A percentile compares a stretch with the other conserved stretches of the same genome.
Conservation (phyloP, 2,797 vertebrate genomes). For the Natrix natrix region DNA sequence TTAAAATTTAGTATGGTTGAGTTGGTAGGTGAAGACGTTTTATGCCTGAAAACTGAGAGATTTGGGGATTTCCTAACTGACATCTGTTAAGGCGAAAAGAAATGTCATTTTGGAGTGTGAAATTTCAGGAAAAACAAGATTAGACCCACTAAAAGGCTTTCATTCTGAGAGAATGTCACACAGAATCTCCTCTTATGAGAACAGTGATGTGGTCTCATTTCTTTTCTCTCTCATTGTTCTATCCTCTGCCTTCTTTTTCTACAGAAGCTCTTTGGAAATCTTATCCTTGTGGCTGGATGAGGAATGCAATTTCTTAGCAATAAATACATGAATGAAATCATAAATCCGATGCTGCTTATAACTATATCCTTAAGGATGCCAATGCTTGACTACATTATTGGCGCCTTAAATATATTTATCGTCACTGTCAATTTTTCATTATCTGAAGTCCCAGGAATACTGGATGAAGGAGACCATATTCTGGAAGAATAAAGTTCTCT, state of each 20-base stretch:
- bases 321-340: neutral
- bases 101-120: too few species aligned
- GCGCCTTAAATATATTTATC: conserved; percentile 21
- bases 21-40: neutral
- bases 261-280: neutral
- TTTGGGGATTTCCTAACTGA: neutral
- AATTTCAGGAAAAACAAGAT: neutral
- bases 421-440: conserved; percentile 31
- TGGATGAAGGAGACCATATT: neutral
- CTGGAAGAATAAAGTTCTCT: neutral
- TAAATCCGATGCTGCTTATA: neutral
- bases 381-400: conserved; percentile 8
- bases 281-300: neutral
- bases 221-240: neutral
- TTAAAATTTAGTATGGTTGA: neutral
- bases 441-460: conserved; percentile 24
- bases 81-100: neutral
- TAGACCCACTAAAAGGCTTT: neutral
- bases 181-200: neutral
- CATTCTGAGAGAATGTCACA: neutral
- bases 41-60: neutral
- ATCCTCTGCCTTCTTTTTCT: neutral
- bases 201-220: neutral
- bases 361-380: neutral
- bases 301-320: neutral